Conservation (phyloP, 2,113 vertebrate species). For the Orientallactaga bullata region DNA sequence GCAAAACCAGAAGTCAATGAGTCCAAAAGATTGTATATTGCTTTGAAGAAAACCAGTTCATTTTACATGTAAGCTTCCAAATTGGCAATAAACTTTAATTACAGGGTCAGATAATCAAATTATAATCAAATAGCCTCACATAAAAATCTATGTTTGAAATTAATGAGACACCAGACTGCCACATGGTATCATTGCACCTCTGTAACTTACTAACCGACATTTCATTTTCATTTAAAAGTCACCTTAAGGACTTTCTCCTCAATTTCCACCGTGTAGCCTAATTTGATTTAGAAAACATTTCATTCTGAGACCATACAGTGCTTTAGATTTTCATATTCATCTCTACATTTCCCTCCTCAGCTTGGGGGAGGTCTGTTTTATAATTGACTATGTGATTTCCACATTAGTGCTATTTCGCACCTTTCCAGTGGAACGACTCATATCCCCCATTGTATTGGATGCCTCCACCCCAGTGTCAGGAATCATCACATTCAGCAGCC, state of each 20-base stretch:
- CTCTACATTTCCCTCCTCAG: background rate
- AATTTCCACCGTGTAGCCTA: conserved; percentile 82
- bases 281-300: conserved; percentile 87
- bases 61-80: conserved; percentile 88
- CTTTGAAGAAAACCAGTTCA: conserved; percentile 88
- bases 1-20: conserved; percentile 89
- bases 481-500: background rate
- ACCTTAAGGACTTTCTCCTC: conserved; percentile 87
- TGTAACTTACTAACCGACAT: conserved; percentile 86
- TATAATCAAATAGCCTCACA: conserved; percentile 89
- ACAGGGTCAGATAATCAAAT: conserved; percentile 91
- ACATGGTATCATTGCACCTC: conserved; percentile 83
- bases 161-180: conserved; percentile 88
- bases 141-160: conserved; percentile 90
- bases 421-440: background rate
- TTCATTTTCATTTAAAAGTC: conserved; percentile 90
- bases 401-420: conserved; percentile 54
- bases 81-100: conserved; percentile 91
- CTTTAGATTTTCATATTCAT: conserved; percentile 81
- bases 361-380: conserved; percentile 13
- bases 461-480: background rate
- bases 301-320: conserved; percentile 82
- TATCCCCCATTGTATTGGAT: conserved; percentile 22
- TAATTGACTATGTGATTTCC: conserved; percentile 73
- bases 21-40: conserved; percentile 87